These are phyloP conservation scores for Tylochromis polylepis DNA, from an alignment of 2,113 vertebrate species.

Conservation along the genomic window DNA sequence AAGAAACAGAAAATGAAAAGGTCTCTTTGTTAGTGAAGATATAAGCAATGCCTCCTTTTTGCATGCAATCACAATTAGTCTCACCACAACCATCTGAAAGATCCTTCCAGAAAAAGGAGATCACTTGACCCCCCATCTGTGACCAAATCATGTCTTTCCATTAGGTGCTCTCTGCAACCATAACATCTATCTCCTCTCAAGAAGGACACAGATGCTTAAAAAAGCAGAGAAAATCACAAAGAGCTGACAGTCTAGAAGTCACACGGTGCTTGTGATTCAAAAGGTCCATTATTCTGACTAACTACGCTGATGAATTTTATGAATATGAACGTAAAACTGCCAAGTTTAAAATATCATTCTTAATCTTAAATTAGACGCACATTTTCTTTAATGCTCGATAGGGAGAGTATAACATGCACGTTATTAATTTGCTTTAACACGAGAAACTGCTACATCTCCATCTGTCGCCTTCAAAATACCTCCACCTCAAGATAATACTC, in stretches of 20 bases:
- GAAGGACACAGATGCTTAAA: slow-evolving; percentile 58
- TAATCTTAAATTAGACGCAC: background rate
- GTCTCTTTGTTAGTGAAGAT: slow-evolving; percentile 71
- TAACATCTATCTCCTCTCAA: slow-evolving; percentile 47
- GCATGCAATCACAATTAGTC: slow-evolving; percentile 72
- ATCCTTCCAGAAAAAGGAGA: slow-evolving; percentile 56
- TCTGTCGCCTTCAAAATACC: background rate
- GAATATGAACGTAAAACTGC: slow-evolving; percentile 25
- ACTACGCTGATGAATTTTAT: background rate
- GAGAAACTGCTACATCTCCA: background rate
- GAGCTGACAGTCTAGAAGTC: slow-evolving; percentile 58
- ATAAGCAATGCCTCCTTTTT: slow-evolving; percentile 71
- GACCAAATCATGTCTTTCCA: slow-evolving; percentile 48
- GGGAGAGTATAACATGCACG: background rate
- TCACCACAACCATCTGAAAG: slow-evolving; percentile 64
- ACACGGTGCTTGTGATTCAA: slow-evolving; percentile 52
- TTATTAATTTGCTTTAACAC: background rate
- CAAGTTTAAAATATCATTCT: background rate
- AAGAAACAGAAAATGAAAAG: slow-evolving; percentile 51
- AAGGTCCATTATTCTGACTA: slow-evolving; percentile 49
- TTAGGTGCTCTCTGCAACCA: slow-evolving; percentile 58
- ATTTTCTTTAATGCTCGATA: background rate
- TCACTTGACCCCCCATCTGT: slow-evolving; percentile 68
- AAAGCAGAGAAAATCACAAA: slow-evolving; percentile 52
- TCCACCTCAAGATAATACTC: background rate